These are phyloP conservation scores for Andrena bicolor DNA, from an alignment of 2,888 invertebrate genomes.

Conservation along the genomic window DNA sequence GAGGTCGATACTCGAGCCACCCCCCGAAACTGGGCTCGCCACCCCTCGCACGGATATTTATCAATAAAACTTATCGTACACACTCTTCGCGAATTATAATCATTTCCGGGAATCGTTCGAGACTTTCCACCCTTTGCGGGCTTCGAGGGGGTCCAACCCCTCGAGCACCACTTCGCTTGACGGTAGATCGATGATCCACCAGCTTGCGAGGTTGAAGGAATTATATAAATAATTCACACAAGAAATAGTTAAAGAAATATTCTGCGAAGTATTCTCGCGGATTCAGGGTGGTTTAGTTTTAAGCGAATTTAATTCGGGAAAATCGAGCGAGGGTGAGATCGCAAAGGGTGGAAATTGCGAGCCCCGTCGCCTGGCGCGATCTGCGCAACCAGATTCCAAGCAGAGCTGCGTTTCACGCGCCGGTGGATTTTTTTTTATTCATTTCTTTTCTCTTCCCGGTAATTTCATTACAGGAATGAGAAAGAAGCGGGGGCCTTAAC, in stretches of 20 bases:
- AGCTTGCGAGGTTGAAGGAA: too few species aligned
- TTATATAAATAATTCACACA: too few species aligned
- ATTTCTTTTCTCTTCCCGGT: not conserved
- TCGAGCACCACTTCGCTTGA: too few species aligned
- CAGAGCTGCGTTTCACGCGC: constrained; percentile 24
- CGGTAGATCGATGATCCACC: too few species aligned
- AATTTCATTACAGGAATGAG: constrained; percentile 4
- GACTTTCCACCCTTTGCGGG: too few species aligned
- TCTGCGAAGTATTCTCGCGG: not conserved
- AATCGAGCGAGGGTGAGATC: not conserved
- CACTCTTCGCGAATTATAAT: too few species aligned
- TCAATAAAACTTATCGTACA: too few species aligned
- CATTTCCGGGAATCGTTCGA: too few species aligned
- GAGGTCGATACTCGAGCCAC: not conserved
- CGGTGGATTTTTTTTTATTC: constrained; percentile 26
- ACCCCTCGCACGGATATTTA: not conserved
- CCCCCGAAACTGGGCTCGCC: too few species aligned
- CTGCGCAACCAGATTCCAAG: constrained; percentile 10
- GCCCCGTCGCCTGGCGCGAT: not conserved
- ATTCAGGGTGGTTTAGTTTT: not conserved
- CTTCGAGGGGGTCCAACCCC: too few species aligned
- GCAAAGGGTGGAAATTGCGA: constrained; percentile 11
- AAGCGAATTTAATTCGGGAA: not conserved
- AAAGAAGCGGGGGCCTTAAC: not conserved
- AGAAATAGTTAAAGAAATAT: too few species aligned